Percentiles rank a stretch among this genome's conserved stretches.
phyloP scores from a whole-genome alignment of 2,797 vertebrate genomes.

The Discoglossus pictus region DNA sequence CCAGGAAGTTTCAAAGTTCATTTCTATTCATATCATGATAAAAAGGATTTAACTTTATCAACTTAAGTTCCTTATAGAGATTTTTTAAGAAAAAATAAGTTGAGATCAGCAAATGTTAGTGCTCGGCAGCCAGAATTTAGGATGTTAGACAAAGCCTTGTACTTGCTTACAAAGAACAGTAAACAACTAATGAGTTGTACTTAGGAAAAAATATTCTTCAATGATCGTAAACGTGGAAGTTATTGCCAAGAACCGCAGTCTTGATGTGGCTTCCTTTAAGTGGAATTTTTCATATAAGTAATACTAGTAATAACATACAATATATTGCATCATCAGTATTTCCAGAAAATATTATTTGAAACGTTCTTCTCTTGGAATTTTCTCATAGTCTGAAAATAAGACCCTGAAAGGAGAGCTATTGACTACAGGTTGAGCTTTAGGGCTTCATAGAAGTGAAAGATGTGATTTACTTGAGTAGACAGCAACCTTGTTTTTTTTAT shows the following conservation, averaged over 20 bases:
- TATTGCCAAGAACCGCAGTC: slow-evolving; percentile 37
- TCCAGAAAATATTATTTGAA: slow-evolving; percentile 42
- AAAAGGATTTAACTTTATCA: not conserved
- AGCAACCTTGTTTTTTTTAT: no score
- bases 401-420: no score
- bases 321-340: slow-evolving; percentile 43
- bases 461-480: no score
- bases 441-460: no score
- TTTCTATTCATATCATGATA: slow-evolving; percentile 37
- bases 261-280: slow-evolving; percentile 44
- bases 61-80: not conserved
- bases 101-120: no score
- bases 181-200: slow-evolving; percentile 25
- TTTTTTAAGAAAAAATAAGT: not conserved
- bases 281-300: slow-evolving; percentile 35
- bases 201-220: slow-evolving; percentile 29
- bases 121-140: not conserved
- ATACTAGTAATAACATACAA: slow-evolving; percentile 33
- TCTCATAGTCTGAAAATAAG: not conserved
- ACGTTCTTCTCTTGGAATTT: slow-evolving; percentile 33
- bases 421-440: no score
- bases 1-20: slow-evolving; percentile 61
- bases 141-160: not conserved
- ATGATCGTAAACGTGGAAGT: slow-evolving; percentile 33
- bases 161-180: slow-evolving; percentile 13